Base-by-base conservation (phyloP, 1,140 invertebrate species). In the Parapsyche elsis region DNA sequence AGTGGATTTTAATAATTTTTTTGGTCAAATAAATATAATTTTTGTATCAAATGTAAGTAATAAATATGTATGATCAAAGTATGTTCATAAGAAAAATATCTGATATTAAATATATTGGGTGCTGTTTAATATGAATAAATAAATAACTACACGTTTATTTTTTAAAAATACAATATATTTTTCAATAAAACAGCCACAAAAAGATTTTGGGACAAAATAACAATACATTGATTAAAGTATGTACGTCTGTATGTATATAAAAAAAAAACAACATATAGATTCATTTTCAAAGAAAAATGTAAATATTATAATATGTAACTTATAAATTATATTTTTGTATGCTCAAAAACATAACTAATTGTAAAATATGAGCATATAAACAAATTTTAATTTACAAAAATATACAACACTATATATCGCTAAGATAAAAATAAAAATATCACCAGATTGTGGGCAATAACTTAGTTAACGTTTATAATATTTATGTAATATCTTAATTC, bases 401-500 rank as follows among this genome's bases (percentile, higher is more conserved):
- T 4, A 59, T 59, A 59, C n/a, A 16, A 16, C 1, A 59, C 5
- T 59, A 59, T 59, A 4, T 59, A 59, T 1, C 21, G 10, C n/a
- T 59, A 59, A 59, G 14, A 59, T 59, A 59, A 59, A 59, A 59
- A 16, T 16, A 4, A 59, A 59, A 59, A 21, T 59, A 59, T 59
- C 21, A 59, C 53, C 14, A 59, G 53, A 14, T 21, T 71, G 67
- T 71, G 23, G 23, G 67, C 26, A 71, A 14, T 10, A 71, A 14
- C 16, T n/a, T 19, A 73, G 5, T 46, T 74, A 12, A 26, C 44
- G 5, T 19, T 7, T 74, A n/a, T 10, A n/a, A 23, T 73, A 10
- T 38, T 10, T n/a, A 10, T 74, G 10, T 46, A 14, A 12, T 74
- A n/a, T n/a, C n/a, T n/a, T n/a, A n/a, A n/a, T n/a, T n/a, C n/a